These are phyloP conservation scores for Phyllotis vaccarum DNA, from an alignment of 2,797 vertebrate species.

Conservation along the genomic window DNA sequence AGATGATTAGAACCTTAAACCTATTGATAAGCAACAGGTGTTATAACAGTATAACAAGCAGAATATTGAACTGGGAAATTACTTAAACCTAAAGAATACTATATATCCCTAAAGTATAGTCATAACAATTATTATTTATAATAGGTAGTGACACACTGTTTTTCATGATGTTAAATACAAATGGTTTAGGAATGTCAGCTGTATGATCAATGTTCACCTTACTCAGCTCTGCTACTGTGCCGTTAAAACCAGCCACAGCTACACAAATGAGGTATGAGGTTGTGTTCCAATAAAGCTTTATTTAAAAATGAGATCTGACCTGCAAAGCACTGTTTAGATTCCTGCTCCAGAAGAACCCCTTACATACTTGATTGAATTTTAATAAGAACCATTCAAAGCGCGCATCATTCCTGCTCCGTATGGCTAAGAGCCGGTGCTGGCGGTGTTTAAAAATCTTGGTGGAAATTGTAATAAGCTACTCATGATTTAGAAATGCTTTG, in stretches of 20 bases:
- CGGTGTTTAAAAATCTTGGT: neutral
- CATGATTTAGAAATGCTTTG: slow-evolving; percentile 16
- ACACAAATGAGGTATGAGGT: neutral
- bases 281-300: slow-evolving; percentile 73
- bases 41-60: slow-evolving; percentile 12
- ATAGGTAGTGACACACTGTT: neutral
- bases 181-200: neutral
- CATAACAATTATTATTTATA: slow-evolving; percentile 23
- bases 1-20: slow-evolving; percentile 23
- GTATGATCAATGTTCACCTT: neutral
- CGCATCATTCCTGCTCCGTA: neutral
- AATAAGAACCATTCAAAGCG: slow-evolving; percentile 1
- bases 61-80: neutral
- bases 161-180: neutral
- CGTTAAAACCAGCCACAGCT: slow-evolving; percentile 14
- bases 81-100: slow-evolving; percentile 40
- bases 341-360: neutral
- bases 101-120: neutral
- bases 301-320: slow-evolving; percentile 51
- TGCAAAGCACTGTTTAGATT: neutral
- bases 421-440: slow-evolving; percentile 12
- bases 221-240: neutral
- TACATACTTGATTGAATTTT: neutral
- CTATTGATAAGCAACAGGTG: slow-evolving; percentile 29
- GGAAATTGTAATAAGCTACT: neutral